Conservation (phyloP, 35 echinoderm and acorn worm genomes). For the Lytechinus pictus region DNA sequence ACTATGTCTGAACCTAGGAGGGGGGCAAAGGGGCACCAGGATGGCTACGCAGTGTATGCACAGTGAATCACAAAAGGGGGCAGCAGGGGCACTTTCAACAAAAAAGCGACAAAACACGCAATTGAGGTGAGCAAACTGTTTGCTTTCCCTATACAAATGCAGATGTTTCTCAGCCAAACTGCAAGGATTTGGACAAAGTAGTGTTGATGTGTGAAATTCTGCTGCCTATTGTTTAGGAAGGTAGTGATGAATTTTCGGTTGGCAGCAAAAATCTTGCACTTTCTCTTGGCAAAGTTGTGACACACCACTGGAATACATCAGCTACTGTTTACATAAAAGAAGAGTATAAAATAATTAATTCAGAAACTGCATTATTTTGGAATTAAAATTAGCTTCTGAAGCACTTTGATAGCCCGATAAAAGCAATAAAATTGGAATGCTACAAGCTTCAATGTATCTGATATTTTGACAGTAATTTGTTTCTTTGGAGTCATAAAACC, state of each 20-base stretch:
- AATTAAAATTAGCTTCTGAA: background rate
- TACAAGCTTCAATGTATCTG: background rate
- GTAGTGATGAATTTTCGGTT: background rate
- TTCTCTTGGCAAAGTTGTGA: background rate
- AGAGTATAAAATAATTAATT: background rate
- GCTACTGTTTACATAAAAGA: background rate
- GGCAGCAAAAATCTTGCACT: background rate
- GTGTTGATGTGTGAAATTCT: slow-evolving; percentile 32
- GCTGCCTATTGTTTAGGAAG: background rate
- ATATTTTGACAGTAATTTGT: background rate
- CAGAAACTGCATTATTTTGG: background rate
- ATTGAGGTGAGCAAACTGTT: slow-evolving; percentile 6
- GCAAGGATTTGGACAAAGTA: slow-evolving; percentile 19
- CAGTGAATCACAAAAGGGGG: slow-evolving; percentile 36
- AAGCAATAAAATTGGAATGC: background rate
- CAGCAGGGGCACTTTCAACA: background rate
- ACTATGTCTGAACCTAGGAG: background rate
- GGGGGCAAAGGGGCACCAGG: background rate
- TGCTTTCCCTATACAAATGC: slow-evolving; percentile 33
- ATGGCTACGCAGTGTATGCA: slow-evolving; percentile 7
- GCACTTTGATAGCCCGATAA: background rate
- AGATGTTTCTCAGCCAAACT: slow-evolving; percentile 42
- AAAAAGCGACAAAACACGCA: background rate
- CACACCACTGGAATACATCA: background rate
- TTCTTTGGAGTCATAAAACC: too few species aligned